Percentiles rank a stretch among this genome's conserved stretches.
phyloP scores from a whole-genome alignment of 2,888 invertebrate species.

The Helobdella robusta region DNA sequence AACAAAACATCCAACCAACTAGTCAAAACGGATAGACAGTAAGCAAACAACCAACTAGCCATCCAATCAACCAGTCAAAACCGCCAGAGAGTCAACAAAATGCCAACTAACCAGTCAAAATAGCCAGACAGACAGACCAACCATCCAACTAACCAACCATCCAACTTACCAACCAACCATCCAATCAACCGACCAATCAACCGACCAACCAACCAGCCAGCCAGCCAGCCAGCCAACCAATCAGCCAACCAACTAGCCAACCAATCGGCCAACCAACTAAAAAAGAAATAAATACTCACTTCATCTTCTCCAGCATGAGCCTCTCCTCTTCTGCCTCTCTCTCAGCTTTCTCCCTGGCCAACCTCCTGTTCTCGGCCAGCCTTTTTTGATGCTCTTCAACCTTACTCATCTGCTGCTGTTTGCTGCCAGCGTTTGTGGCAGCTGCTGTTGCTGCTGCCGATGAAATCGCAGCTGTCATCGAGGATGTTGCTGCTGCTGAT shows the following conservation, averaged over 20 bases:
- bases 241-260: no score
- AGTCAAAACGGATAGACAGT: no score
- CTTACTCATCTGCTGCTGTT: neutral
- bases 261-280: no score
- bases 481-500: neutral
- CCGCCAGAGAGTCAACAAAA: neutral
- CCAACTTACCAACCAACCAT: no score
- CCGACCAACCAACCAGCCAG: no score
- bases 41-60: no score
- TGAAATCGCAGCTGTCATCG: neutral
- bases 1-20: no score
- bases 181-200: no score
- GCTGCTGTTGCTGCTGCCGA: neutral
- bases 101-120: neutral
- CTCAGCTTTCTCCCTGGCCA: conserved; percentile 83
- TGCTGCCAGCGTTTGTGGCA: neutral
- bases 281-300: conserved; percentile 46
- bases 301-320: conserved; percentile 51
- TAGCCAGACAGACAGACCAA: neutral
- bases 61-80: no score
- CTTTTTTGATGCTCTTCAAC: conserved; percentile 62
- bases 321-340: conserved; percentile 76
- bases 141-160: no score
- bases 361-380: conserved; percentile 73
- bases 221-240: no score